Percentiles rank a stretch among this genome's conserved stretches.
Conservation (phyloP, 2,797 vertebrate species). For the Sternotherus odoratus region DNA sequence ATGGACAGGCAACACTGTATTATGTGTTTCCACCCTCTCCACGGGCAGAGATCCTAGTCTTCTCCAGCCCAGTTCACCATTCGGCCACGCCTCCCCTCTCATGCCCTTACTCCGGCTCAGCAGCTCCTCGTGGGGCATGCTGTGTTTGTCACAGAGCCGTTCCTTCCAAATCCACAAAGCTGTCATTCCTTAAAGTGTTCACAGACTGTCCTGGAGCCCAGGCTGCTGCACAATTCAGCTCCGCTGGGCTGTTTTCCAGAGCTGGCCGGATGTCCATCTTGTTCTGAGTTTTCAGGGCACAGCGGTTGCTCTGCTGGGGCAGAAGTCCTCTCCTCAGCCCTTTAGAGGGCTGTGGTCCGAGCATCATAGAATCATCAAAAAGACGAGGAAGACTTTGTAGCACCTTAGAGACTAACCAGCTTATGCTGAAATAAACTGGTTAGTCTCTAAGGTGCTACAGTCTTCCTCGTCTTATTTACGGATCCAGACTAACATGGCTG, state of each 20-base stretch:
- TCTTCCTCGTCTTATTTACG: too few species aligned
- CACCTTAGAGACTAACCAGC: too few species aligned
- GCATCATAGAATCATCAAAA: too few species aligned
- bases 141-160: not conserved
- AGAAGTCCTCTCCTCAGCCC: not conserved
- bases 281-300: not conserved
- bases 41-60: not conserved
- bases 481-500: too few species aligned
- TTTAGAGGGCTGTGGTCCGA: accelerated
- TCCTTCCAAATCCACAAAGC: conserved; percentile 11
- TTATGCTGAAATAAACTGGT: too few species aligned
- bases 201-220: accelerated
- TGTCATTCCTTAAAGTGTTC: conserved; percentile 5
- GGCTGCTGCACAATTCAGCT: accelerated
- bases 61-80: not conserved
- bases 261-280: not conserved
- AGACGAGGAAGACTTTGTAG: too few species aligned
- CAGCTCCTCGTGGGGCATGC: not conserved
- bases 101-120: not conserved
- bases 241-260: not conserved
- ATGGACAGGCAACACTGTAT: not conserved
- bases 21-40: not conserved
- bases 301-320: not conserved
- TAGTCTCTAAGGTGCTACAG: too few species aligned
- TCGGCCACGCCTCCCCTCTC: not conserved